Percentiles rank a stretch among this genome's conserved stretches.
Conservation (phyloP, 2,888 invertebrate species). For the Ormyrus labotus region DNA sequence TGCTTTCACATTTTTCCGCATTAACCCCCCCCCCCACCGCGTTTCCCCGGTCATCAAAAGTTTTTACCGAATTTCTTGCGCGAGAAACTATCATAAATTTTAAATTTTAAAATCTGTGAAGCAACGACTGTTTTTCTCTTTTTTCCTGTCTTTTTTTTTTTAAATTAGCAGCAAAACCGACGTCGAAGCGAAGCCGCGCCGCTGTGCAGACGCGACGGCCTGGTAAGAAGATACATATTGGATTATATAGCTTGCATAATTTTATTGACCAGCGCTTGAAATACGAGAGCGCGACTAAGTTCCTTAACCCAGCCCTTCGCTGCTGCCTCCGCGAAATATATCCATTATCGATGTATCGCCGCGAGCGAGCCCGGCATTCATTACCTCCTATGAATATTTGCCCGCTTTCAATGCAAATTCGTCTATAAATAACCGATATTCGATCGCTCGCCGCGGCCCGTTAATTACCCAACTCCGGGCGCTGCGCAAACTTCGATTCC, state of each 20-base stretch:
- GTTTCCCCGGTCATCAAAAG: no score
- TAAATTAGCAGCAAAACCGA: not conserved
- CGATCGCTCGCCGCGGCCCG: not conserved
- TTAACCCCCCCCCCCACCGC: no score
- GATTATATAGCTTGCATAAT: constrained; percentile 70
- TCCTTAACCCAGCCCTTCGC: constrained; percentile 36
- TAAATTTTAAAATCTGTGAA: no score
- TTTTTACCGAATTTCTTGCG: no score
- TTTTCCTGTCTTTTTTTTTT: no score
- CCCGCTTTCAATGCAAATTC: constrained; percentile 9
- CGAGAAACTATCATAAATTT: no score
- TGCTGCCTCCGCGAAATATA: not conserved
- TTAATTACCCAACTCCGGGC: no score
- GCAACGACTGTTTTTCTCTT: no score
- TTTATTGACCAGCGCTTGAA: constrained; percentile 69
- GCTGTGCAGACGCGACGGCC: not conserved
- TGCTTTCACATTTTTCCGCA: no score
- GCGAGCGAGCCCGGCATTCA: not conserved
- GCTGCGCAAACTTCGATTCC: no score
- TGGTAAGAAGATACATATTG: constrained; percentile 69
- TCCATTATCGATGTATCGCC: not conserved
- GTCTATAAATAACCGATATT: not conserved
- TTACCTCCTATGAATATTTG: not conserved
- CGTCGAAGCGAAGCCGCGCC: constrained; percentile 38
- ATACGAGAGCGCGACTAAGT: constrained; percentile 61